Conservation (phyloP, 2,888 invertebrate genomes). For the Latrodectus elegans region DNA sequence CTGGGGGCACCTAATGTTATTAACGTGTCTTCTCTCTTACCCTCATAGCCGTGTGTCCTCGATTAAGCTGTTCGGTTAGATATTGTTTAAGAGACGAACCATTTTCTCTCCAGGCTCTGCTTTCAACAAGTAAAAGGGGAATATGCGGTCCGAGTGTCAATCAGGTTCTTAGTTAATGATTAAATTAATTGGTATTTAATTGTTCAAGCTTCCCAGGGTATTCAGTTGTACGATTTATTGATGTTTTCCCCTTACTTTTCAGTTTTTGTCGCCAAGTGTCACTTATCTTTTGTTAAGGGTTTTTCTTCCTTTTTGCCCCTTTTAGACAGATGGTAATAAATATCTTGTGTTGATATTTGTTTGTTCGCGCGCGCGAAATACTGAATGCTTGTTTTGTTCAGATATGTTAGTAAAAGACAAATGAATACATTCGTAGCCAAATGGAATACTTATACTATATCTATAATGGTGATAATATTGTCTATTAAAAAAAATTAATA, state of each 20-base stretch:
- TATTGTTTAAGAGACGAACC: conserved; percentile 33
- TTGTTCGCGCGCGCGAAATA: no score
- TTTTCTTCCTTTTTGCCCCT: no score
- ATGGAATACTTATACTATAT: no score
- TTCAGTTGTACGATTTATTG: conserved; percentile 13
- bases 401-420: no score
- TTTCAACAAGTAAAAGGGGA: conserved; percentile 38
- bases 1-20: conserved; percentile 33
- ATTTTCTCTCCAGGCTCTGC: not conserved
- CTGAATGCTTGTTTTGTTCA: no score
- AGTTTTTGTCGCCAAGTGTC: not conserved
- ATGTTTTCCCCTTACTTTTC: not conserved
- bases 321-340: no score
- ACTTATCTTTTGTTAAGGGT: not conserved
- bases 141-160: not conserved
- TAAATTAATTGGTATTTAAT: conserved; percentile 40
- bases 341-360: no score
- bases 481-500: no score
- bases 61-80: conserved; percentile 43
- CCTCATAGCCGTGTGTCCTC: not conserved
- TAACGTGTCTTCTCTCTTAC: not conserved
- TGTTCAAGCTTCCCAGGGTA: not conserved
- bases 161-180: conserved; percentile 1
- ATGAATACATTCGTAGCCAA: no score
- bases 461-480: no score